Evolutionary conservation across 1,140 invertebrate species (phyloP), one percentile per base, ranked within the genome.

Genomic region (Lordiphosa mommai): DNA sequence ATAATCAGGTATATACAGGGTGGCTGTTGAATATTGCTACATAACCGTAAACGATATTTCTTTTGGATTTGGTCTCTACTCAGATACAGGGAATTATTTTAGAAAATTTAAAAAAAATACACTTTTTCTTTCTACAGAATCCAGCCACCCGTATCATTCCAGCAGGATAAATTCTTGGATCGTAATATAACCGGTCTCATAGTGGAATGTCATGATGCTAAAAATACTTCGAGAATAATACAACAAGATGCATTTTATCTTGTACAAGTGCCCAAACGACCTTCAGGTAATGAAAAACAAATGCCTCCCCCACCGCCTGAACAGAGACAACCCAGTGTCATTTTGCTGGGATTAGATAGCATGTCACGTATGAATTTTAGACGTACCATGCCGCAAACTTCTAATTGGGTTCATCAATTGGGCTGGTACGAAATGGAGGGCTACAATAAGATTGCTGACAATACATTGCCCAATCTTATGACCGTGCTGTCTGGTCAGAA

Each of bases 341-440:
- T 80, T 10, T 13, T 84, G 5, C 47, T 84, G 4, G 77, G 77
- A 9, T 10, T 84, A 14, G 58, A 61, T 2, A 57, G 52, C 17
- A 36, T 84, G 17, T 84, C 77, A 0, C 52, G 71, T 0, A 67
- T 91, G n/a, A 89, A 90, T 65, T 91, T 90, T 84, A 55, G 46
- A 4, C 74, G 72, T 0, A 64, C 51, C 63, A 69, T 72, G 51
- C 53, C 72, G 41, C 67, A 56, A 76, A 66, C 65, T 1, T 43
- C 67, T 0, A 3, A 38, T 1, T 68, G 61, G 17, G 48, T 80
- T 0, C 27, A 17, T 0, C 50, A 51, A n/a, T 4, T 10, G 0
- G 63, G 56, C 12, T 73, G 77, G 72, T 40, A 61, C 13, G 76
- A 86, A 23, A 44, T 79, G 61, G 32, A 67, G 33, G 74, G 74